Conservation (phyloP, 2,888 invertebrate genomes). For the Entomobrya proxima region DNA sequence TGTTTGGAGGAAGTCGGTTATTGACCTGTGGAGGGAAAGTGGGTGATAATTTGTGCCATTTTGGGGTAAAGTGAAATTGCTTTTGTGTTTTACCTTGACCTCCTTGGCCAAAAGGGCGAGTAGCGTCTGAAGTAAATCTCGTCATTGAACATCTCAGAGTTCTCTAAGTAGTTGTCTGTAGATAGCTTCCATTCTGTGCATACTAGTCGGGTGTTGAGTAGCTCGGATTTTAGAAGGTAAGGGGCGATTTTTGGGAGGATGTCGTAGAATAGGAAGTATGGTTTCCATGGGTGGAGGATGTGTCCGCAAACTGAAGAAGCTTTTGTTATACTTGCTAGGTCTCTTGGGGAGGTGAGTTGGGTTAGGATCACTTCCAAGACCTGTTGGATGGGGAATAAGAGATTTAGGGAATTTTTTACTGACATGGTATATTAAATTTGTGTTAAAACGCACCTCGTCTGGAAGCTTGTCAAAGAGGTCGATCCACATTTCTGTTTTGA, state of each 20-base stretch:
- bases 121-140: neutral
- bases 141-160: constrained; percentile 1
- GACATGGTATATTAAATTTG: neutral
- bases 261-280: neutral
- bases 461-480: neutral
- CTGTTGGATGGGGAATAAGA: too few relatives aligned
- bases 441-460: neutral
- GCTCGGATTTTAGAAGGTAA: neutral
- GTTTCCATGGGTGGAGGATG: neutral
- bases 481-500: neutral
- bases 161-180: neutral
- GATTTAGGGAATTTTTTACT: neutral
- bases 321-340: neutral
- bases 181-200: neutral
- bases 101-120: constrained; percentile 2
- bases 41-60: too few relatives aligned
- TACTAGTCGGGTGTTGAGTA: neutral
- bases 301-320: neutral
- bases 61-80: too few relatives aligned
- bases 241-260: neutral
- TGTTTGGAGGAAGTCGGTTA: neutral
- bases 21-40: too few relatives aligned
- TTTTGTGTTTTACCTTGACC: too few relatives aligned
- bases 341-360: neutral
- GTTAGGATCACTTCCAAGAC: neutral